These are phyloP conservation scores for Pangasius mekongensis DNA, from an alignment of 2,797 vertebrate genomes.

Conservation along the genomic window DNA sequence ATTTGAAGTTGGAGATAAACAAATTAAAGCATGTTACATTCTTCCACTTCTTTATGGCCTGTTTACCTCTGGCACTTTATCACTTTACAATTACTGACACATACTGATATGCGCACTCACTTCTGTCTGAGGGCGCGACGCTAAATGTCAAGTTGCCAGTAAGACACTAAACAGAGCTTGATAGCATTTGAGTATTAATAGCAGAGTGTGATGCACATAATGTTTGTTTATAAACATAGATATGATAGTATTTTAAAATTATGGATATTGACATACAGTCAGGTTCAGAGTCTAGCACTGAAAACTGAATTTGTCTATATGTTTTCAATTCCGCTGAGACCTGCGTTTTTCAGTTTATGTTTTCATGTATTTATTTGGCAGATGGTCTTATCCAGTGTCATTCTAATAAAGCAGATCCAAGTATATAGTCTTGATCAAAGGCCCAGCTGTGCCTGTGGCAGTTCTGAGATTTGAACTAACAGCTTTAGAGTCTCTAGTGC, in stretches of 20 bases:
- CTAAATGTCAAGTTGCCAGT: neutral
- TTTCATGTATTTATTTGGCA: slow-evolving; percentile 4
- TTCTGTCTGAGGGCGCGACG: neutral
- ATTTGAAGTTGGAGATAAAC: neutral
- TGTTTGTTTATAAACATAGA: neutral
- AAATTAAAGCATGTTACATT: neutral
- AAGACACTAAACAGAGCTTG: neutral
- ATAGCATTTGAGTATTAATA: neutral
- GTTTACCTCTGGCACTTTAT: neutral
- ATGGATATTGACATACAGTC: neutral
- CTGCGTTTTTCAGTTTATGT: neutral
- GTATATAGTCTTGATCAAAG: neutral
- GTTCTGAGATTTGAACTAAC: neutral
- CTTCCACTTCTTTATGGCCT: neutral
- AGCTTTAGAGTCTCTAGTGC: neutral
- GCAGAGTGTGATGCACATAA: neutral
- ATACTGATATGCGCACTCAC: neutral
- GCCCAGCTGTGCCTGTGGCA: neutral
- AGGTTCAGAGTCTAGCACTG: neutral
- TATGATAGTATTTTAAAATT: neutral
- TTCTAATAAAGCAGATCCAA: slow-evolving; percentile 7
- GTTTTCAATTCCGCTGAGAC: neutral
- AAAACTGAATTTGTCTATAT: neutral
- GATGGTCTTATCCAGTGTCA: neutral
- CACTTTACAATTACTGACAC: neutral